Conservation (phyloP, 1,140 invertebrate species). For the Pygmarrhopalites habei region DNA sequence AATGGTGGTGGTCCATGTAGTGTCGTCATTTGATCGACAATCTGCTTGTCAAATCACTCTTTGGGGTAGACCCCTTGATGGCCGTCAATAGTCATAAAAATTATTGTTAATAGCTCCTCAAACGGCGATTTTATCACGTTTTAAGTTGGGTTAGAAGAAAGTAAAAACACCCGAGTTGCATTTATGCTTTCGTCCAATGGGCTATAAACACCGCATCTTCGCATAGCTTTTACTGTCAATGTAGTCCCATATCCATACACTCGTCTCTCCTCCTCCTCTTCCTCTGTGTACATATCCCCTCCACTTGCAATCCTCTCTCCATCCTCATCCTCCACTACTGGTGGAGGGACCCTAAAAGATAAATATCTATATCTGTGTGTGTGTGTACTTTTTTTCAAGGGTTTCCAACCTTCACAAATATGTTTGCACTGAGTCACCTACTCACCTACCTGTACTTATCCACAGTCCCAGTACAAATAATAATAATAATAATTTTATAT, state of each 20-base stretch:
- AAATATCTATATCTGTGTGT: too few relatives aligned
- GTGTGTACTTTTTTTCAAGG: too few relatives aligned
- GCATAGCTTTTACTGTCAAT: background rate
- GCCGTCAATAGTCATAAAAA: conserved; percentile 39
- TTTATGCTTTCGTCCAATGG: conserved; percentile 29
- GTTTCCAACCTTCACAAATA: too few relatives aligned
- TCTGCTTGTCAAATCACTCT: conserved; percentile 26
- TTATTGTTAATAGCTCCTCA: conserved; percentile 39
- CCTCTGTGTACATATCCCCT: background rate
- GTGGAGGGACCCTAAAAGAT: background rate
- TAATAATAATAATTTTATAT: too few relatives aligned
- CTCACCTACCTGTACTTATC: too few relatives aligned
- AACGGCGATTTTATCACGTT: conserved; percentile 39
- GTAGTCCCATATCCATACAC: too few relatives aligned
- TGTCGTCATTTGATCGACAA: conserved; percentile 28
- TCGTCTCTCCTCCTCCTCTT: background rate
- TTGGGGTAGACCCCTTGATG: conserved; percentile 25
- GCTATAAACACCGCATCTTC: conserved; percentile 32
- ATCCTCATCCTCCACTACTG: background rate
- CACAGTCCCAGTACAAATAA: too few relatives aligned
- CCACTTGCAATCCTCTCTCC: background rate
- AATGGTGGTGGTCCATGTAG: conserved; percentile 19
- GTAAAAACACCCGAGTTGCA: conserved; percentile 32
- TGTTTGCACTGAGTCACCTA: too few relatives aligned
- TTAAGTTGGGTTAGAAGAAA: conserved; percentile 37